A percentile compares a stretch with the other conserved stretches of the same genome.
These are phyloP conservation scores for Linurgus olivaceus DNA, from an alignment of 2,797 vertebrate species.

Conservation along the genomic window DNA sequence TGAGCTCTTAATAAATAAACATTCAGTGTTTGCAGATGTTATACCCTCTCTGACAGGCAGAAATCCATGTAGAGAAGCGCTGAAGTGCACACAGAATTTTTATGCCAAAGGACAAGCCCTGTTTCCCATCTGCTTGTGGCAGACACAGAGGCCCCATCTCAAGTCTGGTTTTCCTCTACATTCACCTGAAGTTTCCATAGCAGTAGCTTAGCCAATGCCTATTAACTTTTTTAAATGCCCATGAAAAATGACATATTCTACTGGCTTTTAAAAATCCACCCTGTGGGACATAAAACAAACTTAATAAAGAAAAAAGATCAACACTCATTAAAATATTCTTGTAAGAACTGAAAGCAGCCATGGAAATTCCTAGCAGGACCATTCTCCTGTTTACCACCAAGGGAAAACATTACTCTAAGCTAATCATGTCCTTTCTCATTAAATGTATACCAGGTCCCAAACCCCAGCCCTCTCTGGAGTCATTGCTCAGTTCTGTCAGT, in stretches of 20 bases:
- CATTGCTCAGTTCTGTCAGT: not conserved
- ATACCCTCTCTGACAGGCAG: not conserved
- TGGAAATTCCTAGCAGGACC: not conserved
- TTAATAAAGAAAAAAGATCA: not conserved
- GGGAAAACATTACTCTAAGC: not conserved
- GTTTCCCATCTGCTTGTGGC: not conserved
- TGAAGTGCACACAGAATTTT: not conserved
- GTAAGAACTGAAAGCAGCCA: not conserved
- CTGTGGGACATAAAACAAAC: not conserved
- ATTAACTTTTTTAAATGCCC: not conserved
- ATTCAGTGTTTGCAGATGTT: not conserved
- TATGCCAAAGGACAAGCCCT: not conserved
- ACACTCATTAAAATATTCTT: not conserved
- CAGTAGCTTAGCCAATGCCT: not conserved
- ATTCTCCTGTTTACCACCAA: not conserved
- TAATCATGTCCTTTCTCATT: not conserved
- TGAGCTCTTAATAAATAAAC: conserved; percentile 14
- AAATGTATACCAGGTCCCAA: not conserved
- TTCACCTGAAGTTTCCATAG: not conserved
- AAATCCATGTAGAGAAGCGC: not conserved
- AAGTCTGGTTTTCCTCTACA: not conserved
- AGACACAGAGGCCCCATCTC: not conserved
- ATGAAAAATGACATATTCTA: not conserved
- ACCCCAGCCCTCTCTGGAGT: not conserved
- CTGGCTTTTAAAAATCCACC: not conserved